Percentiles rank a stretch among this genome's conserved stretches.
These are phyloP conservation scores for Dicaeum eximium DNA, from an alignment of 2,113 vertebrate genomes.

Conservation along the genomic window DNA sequence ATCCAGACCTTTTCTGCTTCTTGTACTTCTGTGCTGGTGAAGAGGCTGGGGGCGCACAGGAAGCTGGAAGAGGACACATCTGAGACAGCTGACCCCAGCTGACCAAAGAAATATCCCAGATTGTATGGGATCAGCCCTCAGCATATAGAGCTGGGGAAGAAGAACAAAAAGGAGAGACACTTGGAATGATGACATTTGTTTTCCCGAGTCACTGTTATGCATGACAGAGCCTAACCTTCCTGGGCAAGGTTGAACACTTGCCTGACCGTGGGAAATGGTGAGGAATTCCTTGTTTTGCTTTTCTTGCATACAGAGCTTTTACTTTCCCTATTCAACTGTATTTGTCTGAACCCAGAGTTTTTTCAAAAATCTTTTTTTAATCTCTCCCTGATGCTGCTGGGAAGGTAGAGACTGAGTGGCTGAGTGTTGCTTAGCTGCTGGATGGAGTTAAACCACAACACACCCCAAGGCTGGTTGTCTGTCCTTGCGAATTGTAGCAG, in stretches of 20 bases:
- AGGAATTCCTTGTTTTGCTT: background rate
- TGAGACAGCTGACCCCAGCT: accelerated
- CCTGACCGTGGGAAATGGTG: background rate
- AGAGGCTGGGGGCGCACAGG: accelerated
- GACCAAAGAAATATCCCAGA: background rate
- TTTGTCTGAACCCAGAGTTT: background rate
- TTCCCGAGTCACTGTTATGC: background rate
- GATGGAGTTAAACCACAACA: background rate
- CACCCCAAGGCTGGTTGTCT: background rate
- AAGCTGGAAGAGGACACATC: background rate
- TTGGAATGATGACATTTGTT: background rate
- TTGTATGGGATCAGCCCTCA: background rate
- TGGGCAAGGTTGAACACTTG: background rate
- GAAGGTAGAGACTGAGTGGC: background rate
- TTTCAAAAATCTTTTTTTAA: background rate
- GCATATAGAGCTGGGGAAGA: background rate
- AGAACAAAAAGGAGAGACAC: background rate
- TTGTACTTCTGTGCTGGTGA: accelerated
- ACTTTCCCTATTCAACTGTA: background rate
- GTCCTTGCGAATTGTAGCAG: background rate
- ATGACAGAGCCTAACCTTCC: background rate
- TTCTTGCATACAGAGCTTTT: background rate
- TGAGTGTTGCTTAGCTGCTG: background rate
- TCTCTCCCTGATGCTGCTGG: background rate
- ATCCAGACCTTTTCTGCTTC: background rate